Base-by-base conservation (phyloP, 2,888 invertebrate species). In the Melanotus villosus region DNA sequence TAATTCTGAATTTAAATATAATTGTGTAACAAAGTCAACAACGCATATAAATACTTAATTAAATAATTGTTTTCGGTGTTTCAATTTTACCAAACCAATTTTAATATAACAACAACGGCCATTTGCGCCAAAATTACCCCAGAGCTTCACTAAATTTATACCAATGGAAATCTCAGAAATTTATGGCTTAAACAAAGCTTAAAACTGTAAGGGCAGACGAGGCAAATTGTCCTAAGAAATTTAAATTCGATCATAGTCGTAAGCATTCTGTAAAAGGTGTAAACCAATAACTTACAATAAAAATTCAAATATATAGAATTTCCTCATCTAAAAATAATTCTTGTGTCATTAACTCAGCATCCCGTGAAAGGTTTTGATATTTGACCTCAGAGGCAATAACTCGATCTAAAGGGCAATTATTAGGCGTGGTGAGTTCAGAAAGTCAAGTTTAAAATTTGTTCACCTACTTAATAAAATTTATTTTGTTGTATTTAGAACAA, bases 351-450 rank as follows among this genome's bases (percentile, higher is more conserved):
- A 36, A 38, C 6, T 5, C n/a, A 43, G 18, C 21, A 41, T 45
- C 47, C 38, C 16, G 65, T 65, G 58, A 65, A 65, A 65, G 65
- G 65, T 50, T 41, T 36, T 18, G 5, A 47, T 58, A 19, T 45
- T 19, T 36, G 65, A 65, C 65, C 65, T 65, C 57, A 47, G 19
- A n/a, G 54, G 21, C 23, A n/a, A 32, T 12, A 58, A 58, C 16
- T 58, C 47, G 19, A 16, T 54, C 19, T 57, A 57, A 65, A 65
- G 58, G 57, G 58, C 65, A 47, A 45, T 58, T 23, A n/a, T 56
- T 50, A 65, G 58, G 58, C 18, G 65, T 58, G 58, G 65, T 64
- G n/a, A 18, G 34, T 56, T 56, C 56, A 36, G 23, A 21, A 36
- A 56, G 23, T 32, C 56, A 38, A n/a, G 56, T 56, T 34, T 36